These are phyloP conservation scores for Crocuta crocuta DNA, from an alignment of 2,113 vertebrate species.

Conservation along the genomic window DNA sequence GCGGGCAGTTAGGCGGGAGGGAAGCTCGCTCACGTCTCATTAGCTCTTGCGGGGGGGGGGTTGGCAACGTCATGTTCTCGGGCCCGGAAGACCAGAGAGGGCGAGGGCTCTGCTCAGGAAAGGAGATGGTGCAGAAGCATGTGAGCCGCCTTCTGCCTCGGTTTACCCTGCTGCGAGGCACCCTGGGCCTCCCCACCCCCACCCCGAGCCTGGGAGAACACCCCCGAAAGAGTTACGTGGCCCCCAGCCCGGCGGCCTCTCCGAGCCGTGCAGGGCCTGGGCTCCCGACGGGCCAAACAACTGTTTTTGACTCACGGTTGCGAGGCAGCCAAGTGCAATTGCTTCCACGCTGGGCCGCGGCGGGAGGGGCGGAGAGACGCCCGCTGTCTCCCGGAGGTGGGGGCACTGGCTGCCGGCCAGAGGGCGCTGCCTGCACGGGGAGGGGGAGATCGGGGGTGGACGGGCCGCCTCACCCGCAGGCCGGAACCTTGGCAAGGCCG, in stretches of 20 bases:
- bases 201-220: not conserved
- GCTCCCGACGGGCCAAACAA: constrained; percentile 83
- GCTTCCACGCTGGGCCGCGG: constrained; percentile 82
- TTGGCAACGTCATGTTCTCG: not conserved
- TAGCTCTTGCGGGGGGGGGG: not conserved
- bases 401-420: not conserved
- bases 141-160: not conserved
- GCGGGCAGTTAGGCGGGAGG: not conserved
- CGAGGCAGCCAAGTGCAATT: constrained; percentile 82
- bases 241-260: constrained; percentile 75
- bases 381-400: not conserved
- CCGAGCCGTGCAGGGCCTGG: constrained; percentile 63
- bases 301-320: constrained; percentile 82
- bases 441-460: not conserved
- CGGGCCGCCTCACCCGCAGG: not conserved
- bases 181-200: not conserved
- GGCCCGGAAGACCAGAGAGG: not conserved
- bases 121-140: not conserved
- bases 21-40: not conserved
- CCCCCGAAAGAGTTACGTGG: constrained; percentile 71
- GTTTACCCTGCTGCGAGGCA: not conserved
- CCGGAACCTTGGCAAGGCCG: constrained; percentile 48
- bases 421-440: not conserved
- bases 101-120: not conserved
- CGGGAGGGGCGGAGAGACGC: constrained; percentile 74